A percentile compares a stretch with the other conserved stretches of the same genome.
phyloP scores from a whole-genome alignment of 2,113 vertebrate species.

The Craseonycteris thonglongyai region DNA sequence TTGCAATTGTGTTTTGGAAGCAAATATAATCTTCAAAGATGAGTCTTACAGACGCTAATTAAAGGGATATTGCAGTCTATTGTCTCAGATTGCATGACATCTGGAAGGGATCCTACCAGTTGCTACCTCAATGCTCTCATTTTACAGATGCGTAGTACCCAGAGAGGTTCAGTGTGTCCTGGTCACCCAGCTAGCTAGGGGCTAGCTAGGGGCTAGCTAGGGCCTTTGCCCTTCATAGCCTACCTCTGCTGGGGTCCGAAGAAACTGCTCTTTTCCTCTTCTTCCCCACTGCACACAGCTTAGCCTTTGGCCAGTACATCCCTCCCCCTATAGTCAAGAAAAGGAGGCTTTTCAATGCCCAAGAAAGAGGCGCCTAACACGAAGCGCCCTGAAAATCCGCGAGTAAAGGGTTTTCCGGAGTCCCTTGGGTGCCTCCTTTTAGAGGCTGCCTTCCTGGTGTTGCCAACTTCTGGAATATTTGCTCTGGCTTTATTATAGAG shows the following conservation, averaged over 20 bases:
- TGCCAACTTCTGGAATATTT: neutral
- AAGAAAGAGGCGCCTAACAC: neutral
- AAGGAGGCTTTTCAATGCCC: neutral
- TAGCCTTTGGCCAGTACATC: neutral
- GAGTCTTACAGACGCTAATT: constrained; percentile 5
- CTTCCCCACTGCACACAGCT: neutral
- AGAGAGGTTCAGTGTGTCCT: neutral
- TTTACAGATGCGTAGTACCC: neutral
- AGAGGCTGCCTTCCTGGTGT: neutral
- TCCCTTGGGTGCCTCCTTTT: neutral
- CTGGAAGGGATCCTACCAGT: neutral
- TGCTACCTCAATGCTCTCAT: accelerated
- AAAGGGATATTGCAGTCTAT: neutral
- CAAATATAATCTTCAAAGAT: constrained; percentile 30
- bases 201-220: neutral
- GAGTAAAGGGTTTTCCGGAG: neutral
- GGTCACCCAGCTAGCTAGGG: neutral
- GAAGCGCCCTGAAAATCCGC: neutral
- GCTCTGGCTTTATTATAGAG: neutral
- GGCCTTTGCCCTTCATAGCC: neutral
- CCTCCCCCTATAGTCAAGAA: neutral
- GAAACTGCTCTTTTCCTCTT: neutral
- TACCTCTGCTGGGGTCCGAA: neutral
- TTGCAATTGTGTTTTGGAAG: constrained; percentile 36
- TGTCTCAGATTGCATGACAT: neutral